Conservation (phyloP, 2,888 invertebrate species). For the Tromatobia lineatoria region DNA sequence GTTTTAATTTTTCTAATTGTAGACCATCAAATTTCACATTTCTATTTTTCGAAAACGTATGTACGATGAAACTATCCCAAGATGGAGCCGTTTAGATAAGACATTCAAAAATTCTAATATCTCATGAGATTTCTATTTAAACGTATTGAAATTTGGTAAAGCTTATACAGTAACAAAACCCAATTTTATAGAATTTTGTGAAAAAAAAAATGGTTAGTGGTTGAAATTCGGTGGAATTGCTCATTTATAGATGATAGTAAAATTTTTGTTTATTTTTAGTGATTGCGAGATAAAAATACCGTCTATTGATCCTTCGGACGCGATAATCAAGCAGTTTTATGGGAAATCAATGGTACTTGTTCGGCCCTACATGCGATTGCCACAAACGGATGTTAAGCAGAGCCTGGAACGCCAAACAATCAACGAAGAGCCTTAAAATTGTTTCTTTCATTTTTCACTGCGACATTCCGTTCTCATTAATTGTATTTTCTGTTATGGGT, state of each 20-base stretch:
- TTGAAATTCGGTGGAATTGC: too few relatives aligned
- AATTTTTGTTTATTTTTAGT: constrained; percentile 73
- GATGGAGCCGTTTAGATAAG: too few relatives aligned
- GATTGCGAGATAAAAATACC: constrained; percentile 84
- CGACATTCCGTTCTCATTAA: background rate
- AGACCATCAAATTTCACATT: too few relatives aligned
- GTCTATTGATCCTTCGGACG: constrained; percentile 78
- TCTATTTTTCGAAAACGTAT: too few relatives aligned
- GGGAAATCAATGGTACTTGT: constrained; percentile 77
- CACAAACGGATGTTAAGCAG: constrained; percentile 40
- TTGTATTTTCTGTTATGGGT: constrained; percentile 1
- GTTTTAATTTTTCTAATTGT: too few relatives aligned
- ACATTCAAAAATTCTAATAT: too few relatives aligned
- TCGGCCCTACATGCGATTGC: constrained; percentile 52
- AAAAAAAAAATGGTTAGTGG: too few relatives aligned
- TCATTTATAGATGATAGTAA: constrained; percentile 7
- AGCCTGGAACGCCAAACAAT: constrained; percentile 40
- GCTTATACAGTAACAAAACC: too few relatives aligned
- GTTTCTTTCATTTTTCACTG: background rate
- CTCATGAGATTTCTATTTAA: too few relatives aligned
- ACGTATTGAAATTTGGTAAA: too few relatives aligned
- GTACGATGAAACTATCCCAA: too few relatives aligned
- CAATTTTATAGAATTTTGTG: too few relatives aligned
- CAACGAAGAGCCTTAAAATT: constrained; percentile 49
- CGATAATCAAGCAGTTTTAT: constrained; percentile 82